Base-by-base conservation (phyloP, 2,888 invertebrate species). In the Agrotis ipsilon region DNA sequence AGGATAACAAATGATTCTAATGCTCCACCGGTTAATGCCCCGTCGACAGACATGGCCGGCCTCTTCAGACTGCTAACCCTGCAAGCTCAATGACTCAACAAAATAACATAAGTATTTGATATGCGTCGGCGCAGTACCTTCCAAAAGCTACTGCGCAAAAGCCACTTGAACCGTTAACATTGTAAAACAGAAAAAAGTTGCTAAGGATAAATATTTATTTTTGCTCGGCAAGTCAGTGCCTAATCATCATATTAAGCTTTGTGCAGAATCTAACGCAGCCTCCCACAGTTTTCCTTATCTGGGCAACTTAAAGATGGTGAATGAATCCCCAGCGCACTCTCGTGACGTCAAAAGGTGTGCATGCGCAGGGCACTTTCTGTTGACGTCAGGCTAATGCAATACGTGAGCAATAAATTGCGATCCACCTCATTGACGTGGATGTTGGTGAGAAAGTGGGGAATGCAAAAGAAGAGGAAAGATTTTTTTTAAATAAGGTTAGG, bases 301-400 rank as follows among this genome's bases (percentile, higher is more conserved):
- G 16, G 14, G 19, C 18, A 24, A 21, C 24, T 21, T 61, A 59
- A 70, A 54, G 32, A 49, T 63, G 48, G n/a, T 59, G 14, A 49
- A 68, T 16, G 14, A 74, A 68, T 32, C 55, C 32, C 70, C 46
- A 70, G 18, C 32, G 21, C 58, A 18, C 6, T 43, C 9, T 13
- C 18, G 21, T 76, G 77, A 75, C 75, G 75, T 76, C 71, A 69
- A 9, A 48, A 60, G 32, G 32, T 49, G 49, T 19, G 19, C 49
- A 24, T 57, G 51, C 9, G 46, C 32, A 32, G 18, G 9, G 18
- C 45, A 54, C 58, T 62, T 32, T 24, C 32, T 48, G 45, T 52
- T 75, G 74, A 75, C 75, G 75, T 45, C 51, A 48, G 43, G 32
- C 5, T 11, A 14, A 46, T n/a, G 19, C 63, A 45, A 54, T 32